Evolutionary conservation across 2,797 vertebrate species (phyloP).

Genomic region (Ctenopoma kingsleyae): DNA sequence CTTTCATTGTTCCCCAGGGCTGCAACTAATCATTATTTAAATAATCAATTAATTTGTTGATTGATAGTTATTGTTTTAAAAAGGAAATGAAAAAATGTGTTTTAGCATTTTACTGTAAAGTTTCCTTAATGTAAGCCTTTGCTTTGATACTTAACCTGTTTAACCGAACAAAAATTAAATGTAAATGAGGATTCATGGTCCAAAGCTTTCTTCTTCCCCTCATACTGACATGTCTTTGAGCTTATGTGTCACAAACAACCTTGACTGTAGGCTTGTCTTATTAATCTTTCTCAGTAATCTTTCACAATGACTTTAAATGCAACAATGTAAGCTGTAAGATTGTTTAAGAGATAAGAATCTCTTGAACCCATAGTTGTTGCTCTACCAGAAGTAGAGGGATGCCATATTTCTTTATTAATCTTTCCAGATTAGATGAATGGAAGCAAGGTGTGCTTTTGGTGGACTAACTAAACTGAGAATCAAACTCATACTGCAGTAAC

Average conservation of each 20-base stretch:
- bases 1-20: not conserved
- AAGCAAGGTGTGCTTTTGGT: not conserved
- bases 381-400: not conserved
- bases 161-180: too few relatives aligned
- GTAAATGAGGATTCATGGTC: too few relatives aligned
- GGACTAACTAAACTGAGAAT: constrained; percentile 2
- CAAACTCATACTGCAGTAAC: not conserved
- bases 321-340: too few relatives aligned
- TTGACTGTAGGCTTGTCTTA: too few relatives aligned
- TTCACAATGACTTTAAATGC: too few relatives aligned
- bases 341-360: too few relatives aligned
- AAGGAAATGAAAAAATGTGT: not conserved
- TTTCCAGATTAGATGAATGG: constrained; percentile 4
- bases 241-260: too few relatives aligned
- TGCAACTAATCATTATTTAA: not conserved
- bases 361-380: not conserved
- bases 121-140: too few relatives aligned
- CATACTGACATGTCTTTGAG: too few relatives aligned
- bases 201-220: too few relatives aligned
- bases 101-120: not conserved
- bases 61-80: not conserved
- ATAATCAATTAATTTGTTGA: not conserved
- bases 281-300: too few relatives aligned
- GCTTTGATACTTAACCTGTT: too few relatives aligned
- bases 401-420: not conserved